These are phyloP conservation scores for Sinelater perroti DNA, from an alignment of 2,888 invertebrate genomes.

Conservation along the genomic window DNA sequence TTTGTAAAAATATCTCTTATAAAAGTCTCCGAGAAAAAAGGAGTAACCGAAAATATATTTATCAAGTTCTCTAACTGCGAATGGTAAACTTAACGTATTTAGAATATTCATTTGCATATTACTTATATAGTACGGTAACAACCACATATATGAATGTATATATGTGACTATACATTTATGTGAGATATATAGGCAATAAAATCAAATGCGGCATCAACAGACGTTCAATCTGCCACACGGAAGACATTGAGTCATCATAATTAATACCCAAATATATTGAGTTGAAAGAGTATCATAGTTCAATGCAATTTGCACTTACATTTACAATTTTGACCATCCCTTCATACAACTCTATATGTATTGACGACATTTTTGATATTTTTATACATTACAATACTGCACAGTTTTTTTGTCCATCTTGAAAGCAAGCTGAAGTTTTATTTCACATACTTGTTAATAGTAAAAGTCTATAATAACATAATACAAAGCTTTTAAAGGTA, in stretches of 20 bases:
- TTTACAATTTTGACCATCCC: no score
- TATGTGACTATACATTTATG: constrained; percentile 39
- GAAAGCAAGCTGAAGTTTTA: no score
- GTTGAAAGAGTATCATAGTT: no score
- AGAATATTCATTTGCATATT: constrained; percentile 41
- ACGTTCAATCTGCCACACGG: constrained; percentile 33
- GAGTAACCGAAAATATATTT: constrained; percentile 28
- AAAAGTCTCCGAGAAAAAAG: constrained; percentile 22
- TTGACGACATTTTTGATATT: no score
- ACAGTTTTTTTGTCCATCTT: no score
- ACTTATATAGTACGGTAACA: constrained; percentile 46
- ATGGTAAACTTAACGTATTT: constrained; percentile 39
- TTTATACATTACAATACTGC: no score
- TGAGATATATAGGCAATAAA: constrained; percentile 40
- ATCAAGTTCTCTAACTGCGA: constrained; percentile 27
- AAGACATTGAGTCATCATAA: constrained; percentile 34
- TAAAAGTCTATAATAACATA: no score
- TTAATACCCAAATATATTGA: no score
- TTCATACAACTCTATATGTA: no score
- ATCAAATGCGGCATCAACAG: constrained; percentile 31
- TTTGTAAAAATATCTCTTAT: constrained; percentile 28
- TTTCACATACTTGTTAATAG: no score
- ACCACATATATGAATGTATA: constrained; percentile 45
- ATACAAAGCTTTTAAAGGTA: no score
- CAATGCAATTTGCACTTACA: no score